A percentile compares a stretch with the other conserved stretches of the same genome.
Evolutionary conservation across 2,888 invertebrate genomes (phyloP).

Genomic region (Nymphalis polychloros): DNA sequence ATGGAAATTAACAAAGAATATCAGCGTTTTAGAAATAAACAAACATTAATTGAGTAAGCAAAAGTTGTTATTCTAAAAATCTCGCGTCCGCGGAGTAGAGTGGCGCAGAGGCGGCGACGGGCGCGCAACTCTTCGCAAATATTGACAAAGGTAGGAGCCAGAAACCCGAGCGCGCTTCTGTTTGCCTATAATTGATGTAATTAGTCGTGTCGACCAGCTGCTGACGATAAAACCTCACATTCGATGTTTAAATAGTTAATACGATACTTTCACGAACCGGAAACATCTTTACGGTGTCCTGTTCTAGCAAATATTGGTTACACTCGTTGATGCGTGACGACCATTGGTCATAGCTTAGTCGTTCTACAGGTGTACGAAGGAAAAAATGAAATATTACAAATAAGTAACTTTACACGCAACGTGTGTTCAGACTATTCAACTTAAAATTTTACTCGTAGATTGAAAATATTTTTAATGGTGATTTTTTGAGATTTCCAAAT

Average conservation of each 20-base stretch:
- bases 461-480: too few relatives aligned
- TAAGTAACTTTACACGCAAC: too few relatives aligned
- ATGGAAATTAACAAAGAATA: too few relatives aligned
- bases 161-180: conserved; percentile 72
- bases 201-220: conserved; percentile 81
- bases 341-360: conserved; percentile 46
- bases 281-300: conserved; percentile 76
- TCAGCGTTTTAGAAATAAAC: too few relatives aligned
- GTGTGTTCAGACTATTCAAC: too few relatives aligned
- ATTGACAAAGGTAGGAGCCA: conserved; percentile 78
- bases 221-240: conserved; percentile 60
- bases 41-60: background rate
- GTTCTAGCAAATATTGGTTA: conserved; percentile 76
- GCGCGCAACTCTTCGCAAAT: conserved; percentile 61
- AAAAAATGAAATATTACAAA: background rate
- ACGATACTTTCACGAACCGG: conserved; percentile 78
- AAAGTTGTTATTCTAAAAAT: background rate
- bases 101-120: conserved; percentile 38
- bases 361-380: background rate
- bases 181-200: conserved; percentile 81
- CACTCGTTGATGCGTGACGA: conserved; percentile 73
- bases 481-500: too few relatives aligned
- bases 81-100: conserved; percentile 1
- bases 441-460: too few relatives aligned
- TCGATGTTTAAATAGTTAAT: conserved; percentile 73